Percentiles rank a stretch among this genome's conserved stretches.
Conservation (phyloP, 2,113 vertebrate species). For the Phrynosoma blainvillii region DNA sequence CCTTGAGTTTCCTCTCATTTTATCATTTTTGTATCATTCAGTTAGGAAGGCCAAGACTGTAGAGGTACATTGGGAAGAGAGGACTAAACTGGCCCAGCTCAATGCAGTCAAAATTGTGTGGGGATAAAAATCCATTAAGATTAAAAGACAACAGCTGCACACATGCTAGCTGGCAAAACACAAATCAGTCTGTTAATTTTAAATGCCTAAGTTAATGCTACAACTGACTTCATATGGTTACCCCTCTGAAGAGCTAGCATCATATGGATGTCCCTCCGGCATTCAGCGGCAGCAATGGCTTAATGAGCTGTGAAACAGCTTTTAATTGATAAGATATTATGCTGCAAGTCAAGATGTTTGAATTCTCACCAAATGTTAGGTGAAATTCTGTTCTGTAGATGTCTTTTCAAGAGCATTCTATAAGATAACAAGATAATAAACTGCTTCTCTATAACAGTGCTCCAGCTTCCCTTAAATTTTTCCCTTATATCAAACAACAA, state of each 20-base stretch:
- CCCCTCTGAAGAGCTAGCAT: neutral
- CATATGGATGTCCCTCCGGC: neutral
- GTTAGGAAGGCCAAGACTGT: too few species aligned
- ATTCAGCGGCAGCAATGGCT: neutral
- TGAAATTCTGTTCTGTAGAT: neutral
- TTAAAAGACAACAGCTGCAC: neutral
- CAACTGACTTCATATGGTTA: neutral
- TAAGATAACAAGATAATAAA: neutral
- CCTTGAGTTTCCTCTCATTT: neutral
- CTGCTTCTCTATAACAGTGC: neutral
- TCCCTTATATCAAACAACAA: neutral
- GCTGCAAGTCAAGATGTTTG: neutral
- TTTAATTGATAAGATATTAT: slow-evolving; percentile 2
- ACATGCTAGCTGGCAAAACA: neutral
- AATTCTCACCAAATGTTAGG: neutral
- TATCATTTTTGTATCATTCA: too few species aligned
- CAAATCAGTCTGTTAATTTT: neutral
- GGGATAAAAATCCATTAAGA: too few species aligned
- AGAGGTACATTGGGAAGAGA: too few species aligned
- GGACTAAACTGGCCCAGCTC: too few species aligned
- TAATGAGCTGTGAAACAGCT: slow-evolving; percentile 1
- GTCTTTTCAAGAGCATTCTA: neutral
- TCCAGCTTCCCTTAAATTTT: neutral
- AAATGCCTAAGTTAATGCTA: neutral
- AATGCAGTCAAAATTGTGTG: too few species aligned